phyloP scores from a whole-genome alignment of 2,888 invertebrate genomes.

The Limnephilus lunatus region DNA sequence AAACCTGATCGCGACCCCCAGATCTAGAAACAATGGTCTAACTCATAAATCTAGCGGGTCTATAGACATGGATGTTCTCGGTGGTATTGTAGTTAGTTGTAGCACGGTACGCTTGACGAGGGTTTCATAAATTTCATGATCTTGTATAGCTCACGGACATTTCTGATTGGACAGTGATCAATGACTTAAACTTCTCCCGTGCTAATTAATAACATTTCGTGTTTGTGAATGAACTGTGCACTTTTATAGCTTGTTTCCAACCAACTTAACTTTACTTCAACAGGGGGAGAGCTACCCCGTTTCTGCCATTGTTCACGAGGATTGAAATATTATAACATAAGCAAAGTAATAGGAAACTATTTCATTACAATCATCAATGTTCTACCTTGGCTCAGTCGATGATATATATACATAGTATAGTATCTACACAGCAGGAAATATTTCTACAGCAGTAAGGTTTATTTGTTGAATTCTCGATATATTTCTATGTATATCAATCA shows the following conservation, averaged over 20 bases:
- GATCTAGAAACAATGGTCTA: background rate
- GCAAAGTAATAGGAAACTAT: background rate
- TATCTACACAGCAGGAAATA: background rate
- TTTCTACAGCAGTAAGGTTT: background rate
- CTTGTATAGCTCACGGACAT: slow-evolving; percentile 16
- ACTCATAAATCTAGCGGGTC: background rate
- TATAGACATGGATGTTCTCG: background rate
- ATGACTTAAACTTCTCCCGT: slow-evolving; percentile 31
- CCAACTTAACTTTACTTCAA: background rate
- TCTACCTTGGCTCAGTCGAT: background rate
- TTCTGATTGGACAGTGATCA: slow-evolving; percentile 47
- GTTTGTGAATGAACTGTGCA: slow-evolving; percentile 11
- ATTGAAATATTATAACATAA: background rate
- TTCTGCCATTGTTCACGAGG: background rate
- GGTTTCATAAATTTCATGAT: slow-evolving; percentile 14
- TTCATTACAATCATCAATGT: background rate
- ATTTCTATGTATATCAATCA: background rate
- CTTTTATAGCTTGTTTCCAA: slow-evolving; percentile 10
- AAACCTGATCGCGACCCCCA: background rate
- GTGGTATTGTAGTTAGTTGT: background rate
- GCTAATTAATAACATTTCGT: slow-evolving; percentile 32
- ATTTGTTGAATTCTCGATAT: background rate
- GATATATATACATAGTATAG: too few species aligned
- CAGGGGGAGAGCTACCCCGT: too few species aligned
- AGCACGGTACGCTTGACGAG: slow-evolving; percentile 10